These are phyloP conservation scores for Drosophila kepulauana DNA, from an alignment of 1,140 invertebrate genomes.

Conservation along the genomic window DNA sequence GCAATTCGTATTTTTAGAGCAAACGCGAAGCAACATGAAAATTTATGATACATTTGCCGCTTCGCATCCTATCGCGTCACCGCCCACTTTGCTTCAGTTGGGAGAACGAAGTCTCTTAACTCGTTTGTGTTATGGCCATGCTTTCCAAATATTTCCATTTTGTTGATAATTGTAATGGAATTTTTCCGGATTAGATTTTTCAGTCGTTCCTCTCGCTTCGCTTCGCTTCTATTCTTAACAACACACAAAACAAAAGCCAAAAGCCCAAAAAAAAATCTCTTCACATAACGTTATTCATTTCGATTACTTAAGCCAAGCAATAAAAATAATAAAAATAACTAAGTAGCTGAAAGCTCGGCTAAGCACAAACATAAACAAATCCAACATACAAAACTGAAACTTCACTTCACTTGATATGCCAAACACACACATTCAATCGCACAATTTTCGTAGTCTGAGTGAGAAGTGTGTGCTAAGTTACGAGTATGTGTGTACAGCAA, in stretches of 20 bases:
- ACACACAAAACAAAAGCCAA: background rate
- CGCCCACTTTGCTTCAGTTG: background rate
- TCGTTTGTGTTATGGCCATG: slow-evolving; percentile 46
- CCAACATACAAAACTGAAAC: background rate
- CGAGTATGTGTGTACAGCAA: no score
- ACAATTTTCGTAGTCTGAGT: no score
- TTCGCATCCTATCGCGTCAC: slow-evolving; percentile 23
- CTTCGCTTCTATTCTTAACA: no score
- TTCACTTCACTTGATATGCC: background rate
- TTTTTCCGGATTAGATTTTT: slow-evolving; percentile 62
- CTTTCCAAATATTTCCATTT: slow-evolving; percentile 55
- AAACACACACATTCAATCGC: no score
- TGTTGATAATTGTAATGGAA: slow-evolving; percentile 80
- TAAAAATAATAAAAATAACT: slow-evolving; percentile 62
- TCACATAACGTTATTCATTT: slow-evolving; percentile 53
- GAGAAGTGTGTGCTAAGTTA: no score
- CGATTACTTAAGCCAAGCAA: slow-evolving; percentile 72
- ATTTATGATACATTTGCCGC: slow-evolving; percentile 77
- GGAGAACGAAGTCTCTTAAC: slow-evolving; percentile 21
- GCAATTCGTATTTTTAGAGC: slow-evolving; percentile 70
- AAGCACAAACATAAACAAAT: slow-evolving; percentile 46
- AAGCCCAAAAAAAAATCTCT: background rate
- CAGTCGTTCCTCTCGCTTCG: no score
- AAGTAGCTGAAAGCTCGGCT: slow-evolving; percentile 38
- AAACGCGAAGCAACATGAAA: slow-evolving; percentile 72